phyloP scores from a whole-genome alignment of 1,140 invertebrate species.

The Batillaria attramentaria region DNA sequence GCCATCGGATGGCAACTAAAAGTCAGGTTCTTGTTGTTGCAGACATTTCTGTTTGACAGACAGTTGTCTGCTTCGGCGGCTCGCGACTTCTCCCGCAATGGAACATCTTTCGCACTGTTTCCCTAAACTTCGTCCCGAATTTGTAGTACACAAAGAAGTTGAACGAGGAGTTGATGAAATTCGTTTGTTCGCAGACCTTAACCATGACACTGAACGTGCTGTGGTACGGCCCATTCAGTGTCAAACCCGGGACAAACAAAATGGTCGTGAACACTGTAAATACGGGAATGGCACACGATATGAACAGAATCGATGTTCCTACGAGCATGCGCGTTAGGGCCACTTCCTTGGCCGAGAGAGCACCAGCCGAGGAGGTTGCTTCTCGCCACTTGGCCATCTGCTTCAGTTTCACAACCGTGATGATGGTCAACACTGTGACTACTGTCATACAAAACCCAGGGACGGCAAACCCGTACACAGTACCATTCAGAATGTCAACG shows the following conservation, averaged over 20 bases:
- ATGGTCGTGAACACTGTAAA: neutral
- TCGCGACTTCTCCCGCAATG: no score
- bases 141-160: conserved; percentile 3
- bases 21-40: no score
- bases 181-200: neutral
- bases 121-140: neutral
- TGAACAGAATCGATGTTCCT: neutral
- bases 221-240: neutral
- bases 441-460: neutral
- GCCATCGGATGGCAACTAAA: no score
- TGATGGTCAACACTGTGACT: neutral
- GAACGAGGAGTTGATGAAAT: neutral
- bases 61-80: no score
- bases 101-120: neutral
- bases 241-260: neutral
- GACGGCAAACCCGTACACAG: neutral
- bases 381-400: neutral
- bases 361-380: neutral
- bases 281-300: neutral
- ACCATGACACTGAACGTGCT: neutral
- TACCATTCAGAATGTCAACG: neutral
- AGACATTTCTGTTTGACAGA: no score
- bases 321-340: neutral
- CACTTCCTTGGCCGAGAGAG: neutral
- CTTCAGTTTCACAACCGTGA: neutral